These are phyloP conservation scores for Parnassius smintheus DNA, from an alignment of 2,888 invertebrate species.

Conservation along the genomic window DNA sequence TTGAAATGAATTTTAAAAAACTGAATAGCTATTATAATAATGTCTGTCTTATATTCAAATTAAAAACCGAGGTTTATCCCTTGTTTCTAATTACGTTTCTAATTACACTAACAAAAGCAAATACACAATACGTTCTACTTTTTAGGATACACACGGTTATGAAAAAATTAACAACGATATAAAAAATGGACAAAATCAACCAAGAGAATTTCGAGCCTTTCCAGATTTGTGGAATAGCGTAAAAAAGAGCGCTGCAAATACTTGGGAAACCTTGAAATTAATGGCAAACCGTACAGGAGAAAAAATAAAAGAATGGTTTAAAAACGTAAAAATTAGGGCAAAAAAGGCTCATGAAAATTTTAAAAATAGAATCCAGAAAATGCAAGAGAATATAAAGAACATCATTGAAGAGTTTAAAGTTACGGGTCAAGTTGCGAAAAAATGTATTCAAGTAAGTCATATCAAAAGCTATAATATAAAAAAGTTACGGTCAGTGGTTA, in stretches of 20 bases:
- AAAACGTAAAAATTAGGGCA: constrained; percentile 42
- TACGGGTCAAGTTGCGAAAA: constrained; percentile 38
- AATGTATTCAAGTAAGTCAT: constrained; percentile 46
- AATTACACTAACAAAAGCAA: too few relatives aligned
- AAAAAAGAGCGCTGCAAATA: constrained; percentile 40
- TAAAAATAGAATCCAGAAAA: constrained; percentile 35
- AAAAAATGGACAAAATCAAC: background rate
- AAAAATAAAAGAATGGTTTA: constrained; percentile 40
- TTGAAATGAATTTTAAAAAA: too few relatives aligned
- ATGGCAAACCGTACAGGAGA: constrained; percentile 41
- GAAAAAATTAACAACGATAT: background rate
- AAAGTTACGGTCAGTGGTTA: too few relatives aligned
- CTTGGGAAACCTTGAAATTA: constrained; percentile 46
- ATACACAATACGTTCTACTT: background rate
- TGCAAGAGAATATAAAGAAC: constrained; percentile 37
- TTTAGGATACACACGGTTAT: background rate
- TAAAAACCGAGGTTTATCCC: too few relatives aligned
- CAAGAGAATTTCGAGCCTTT: constrained; percentile 15
- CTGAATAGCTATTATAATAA: too few relatives aligned
- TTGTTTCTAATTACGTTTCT: too few relatives aligned
- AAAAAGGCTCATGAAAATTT: constrained; percentile 35
- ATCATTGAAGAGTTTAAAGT: constrained; percentile 38
- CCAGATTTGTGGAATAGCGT: constrained; percentile 43
- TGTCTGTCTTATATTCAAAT: too few relatives aligned
- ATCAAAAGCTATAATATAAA: too few relatives aligned